These are phyloP conservation scores for Eulacestoma nigropectus DNA, from an alignment of 2,113 vertebrate genomes.

Conservation along the genomic window DNA sequence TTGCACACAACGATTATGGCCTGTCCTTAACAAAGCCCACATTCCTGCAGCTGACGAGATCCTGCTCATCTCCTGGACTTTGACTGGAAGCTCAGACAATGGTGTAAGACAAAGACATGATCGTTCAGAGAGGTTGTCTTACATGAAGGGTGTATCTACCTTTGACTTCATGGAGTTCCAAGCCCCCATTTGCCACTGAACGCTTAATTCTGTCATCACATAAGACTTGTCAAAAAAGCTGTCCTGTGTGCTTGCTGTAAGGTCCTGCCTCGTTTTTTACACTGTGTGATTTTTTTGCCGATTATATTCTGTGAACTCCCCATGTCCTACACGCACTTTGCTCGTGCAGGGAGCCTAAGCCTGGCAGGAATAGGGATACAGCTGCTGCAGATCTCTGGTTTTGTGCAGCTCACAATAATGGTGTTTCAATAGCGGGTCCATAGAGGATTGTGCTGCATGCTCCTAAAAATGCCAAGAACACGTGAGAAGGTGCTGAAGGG, in stretches of 20 bases:
- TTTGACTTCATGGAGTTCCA: neutral
- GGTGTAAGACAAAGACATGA: neutral
- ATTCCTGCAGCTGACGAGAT: neutral
- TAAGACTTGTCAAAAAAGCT: neutral
- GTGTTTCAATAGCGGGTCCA: neutral
- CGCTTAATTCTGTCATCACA: neutral
- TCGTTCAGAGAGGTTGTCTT: neutral
- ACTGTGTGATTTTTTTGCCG: accelerated
- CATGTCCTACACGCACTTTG: neutral
- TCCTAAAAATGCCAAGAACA: neutral
- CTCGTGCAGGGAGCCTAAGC: neutral
- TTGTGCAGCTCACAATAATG: neutral
- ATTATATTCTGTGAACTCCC: neutral
- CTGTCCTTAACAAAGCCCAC: neutral
- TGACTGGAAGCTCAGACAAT: neutral
- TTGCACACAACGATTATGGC: neutral
- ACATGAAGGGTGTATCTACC: neutral
- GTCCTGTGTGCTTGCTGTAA: neutral
- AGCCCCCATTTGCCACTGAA: neutral
- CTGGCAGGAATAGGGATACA: neutral
- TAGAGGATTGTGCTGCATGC: neutral
- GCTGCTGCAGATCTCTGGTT: neutral
- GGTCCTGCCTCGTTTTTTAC: neutral
- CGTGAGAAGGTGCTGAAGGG: neutral
- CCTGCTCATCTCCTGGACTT: neutral